Percentiles rank a stretch among this genome's conserved stretches.
Conservation (phyloP, 2,113 vertebrate species). For the Tachysurus fulvidraco region DNA sequence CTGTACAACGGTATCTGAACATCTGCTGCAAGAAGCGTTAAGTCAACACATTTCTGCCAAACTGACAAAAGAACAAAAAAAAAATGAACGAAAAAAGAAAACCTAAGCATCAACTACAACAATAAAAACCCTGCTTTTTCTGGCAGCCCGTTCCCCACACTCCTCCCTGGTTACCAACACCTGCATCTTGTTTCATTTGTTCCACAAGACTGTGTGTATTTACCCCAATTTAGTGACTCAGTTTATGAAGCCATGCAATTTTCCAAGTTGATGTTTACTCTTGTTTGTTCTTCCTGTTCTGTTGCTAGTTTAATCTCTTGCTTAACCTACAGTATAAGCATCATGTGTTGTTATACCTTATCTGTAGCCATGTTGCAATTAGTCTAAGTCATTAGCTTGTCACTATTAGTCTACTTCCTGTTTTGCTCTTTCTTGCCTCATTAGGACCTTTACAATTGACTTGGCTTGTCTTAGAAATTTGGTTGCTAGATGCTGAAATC, state of each 20-base stretch:
- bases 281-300: constrained; percentile 7
- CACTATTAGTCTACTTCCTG: background rate
- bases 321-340: background rate
- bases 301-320: background rate
- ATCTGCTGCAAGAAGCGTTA: background rate
- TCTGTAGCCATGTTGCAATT: background rate
- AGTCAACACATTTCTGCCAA: background rate
- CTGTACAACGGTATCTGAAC: background rate
- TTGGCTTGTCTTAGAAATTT: background rate
- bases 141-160: background rate
- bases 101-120: background rate
- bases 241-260: background rate
- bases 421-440: background rate
- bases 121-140: background rate
- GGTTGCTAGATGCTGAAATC: background rate
- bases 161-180: background rate
- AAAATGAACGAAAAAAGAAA: background rate
- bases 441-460: background rate
- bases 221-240: background rate
- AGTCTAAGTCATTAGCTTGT: background rate
- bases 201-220: background rate
- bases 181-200: constrained; percentile 4
- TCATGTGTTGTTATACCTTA: background rate
- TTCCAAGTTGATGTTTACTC: background rate
- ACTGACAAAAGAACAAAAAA: background rate